Conservation (phyloP, 2,888 invertebrate genomes). For the Embidobia sp. region DNA sequence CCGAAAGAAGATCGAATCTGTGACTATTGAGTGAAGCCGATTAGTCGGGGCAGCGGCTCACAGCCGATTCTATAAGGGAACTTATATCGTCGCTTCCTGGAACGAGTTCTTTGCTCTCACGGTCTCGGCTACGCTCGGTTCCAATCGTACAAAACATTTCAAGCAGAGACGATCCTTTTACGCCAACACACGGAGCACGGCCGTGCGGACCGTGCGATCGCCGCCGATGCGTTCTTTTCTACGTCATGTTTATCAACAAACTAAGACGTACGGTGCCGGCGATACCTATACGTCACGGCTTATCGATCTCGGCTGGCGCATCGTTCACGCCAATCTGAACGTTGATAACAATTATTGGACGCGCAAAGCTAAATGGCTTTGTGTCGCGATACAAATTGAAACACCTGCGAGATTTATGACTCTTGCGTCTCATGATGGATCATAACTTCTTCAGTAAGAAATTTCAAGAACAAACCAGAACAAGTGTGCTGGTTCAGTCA, state of each 20-base stretch:
- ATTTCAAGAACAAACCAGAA: not conserved
- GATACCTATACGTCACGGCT: not conserved
- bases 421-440: conserved; percentile 6
- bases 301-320: not conserved
- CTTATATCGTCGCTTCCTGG: conserved; percentile 49
- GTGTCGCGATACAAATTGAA: conserved; percentile 26
- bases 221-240: no score
- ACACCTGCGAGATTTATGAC: conserved; percentile 22
- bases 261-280: conserved; percentile 6
- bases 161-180: conserved; percentile 55
- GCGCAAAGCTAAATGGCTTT: conserved; percentile 7
- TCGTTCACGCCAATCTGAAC: no score
- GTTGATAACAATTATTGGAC: conserved; percentile 8
- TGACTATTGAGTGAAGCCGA: conserved; percentile 55
- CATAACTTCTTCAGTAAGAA: no score
- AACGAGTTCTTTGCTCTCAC: conserved; percentile 60
- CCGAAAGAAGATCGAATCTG: conserved; percentile 54
- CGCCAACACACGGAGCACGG: conserved; percentile 31
- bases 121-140: conserved; percentile 38
- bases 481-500: no score
- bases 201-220: conserved; percentile 31
- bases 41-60: conserved; percentile 46
- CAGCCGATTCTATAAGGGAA: conserved; percentile 37
- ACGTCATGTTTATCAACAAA: conserved; percentile 28
- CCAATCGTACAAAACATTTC: conserved; percentile 57